Evolutionary conservation across 2,888 invertebrate genomes (phyloP), one percentile per base, ranked within the genome.

Genomic region (Polydrusus pterygomalis): DNA sequence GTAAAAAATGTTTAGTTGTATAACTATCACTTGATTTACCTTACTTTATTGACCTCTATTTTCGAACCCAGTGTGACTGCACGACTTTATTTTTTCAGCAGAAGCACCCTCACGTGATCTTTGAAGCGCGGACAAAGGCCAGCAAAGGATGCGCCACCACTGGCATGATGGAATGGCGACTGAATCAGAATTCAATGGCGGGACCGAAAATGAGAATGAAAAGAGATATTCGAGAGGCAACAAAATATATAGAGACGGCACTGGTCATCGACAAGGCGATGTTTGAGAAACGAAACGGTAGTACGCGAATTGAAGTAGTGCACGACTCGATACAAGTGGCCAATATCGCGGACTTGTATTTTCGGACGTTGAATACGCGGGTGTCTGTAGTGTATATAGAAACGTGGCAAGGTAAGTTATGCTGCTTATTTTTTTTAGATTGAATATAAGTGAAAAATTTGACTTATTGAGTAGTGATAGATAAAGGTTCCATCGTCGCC

Each of bases 31-130:
- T n/a, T n/a, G n/a, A n/a, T n/a, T 25, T 25, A 25, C 5, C 1
- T 3, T 17, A 49, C 17, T 18, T 49, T 49, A 18, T 17, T 49
- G 6, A 17, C 6, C 18, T 6, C 8, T 38, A n/a, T 47, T 65
- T 25, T 65, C 17, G 65, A 77, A 62, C 67, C 17, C 70, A 62
- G 70, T 74, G 77, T 80, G 79, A 81, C 82, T 82, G 81, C 82
- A 82, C 80, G 81, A 81, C 80, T 80, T 81, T 78, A 71, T 79
- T 81, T 91, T 91, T 93, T 90, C 93, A 95, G 95, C 95, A 96
- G 94, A 96, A 96, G 89, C 97, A 97, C 93, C 97, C 97, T 86
- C 98, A 98, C 92, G 95, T 98, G 88, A 96, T 98, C 88, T 98
- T 97, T 91, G 96, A 97, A 89, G 96, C 97, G 85, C 93, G 96